Evolutionary conservation across 2,888 invertebrate species (phyloP), one percentile per base, ranked within the genome.

Genomic region (Tholera decimalis): DNA sequence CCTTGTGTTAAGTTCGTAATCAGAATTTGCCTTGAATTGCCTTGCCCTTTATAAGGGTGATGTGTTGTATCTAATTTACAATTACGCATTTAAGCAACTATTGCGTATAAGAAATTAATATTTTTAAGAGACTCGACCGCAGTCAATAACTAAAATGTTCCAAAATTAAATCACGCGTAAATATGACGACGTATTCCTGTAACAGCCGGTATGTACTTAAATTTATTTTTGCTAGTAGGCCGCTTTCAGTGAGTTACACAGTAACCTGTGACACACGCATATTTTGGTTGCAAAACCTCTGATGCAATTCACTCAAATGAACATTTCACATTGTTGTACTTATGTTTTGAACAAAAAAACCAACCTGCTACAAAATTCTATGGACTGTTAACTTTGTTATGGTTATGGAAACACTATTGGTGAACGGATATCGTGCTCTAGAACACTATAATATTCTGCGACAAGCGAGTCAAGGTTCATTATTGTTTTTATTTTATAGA

Each of bases 351-450:
- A 70, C 60, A 54, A 65, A 66, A 72, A 65, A 61, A 65, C 43
- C 58, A 62, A 46, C 35, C 30, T 33, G 18, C 49, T 30, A 43
- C 55, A 39, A 60, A 59, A 63, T 66, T 64, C 46, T 66, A 75
- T 70, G 43, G 56, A 20, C 35, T 75, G 62, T 59, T 71, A 56
- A 47, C 60, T 63, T 76, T 73, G 61, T 82, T 77, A 73, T 66
- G 53, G 62, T 68, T 79, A 64, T 77, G 64, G 62, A 73, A 69
- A 75, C 73, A 78, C 65, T 63, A 58, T 58, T 54, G 64, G 58
- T 57, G 74, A 80, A 79, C 86, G 86, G 86, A 87, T 84, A 85
- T 83, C 77, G 80, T 80, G 83, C 69, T 80, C 80, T 67, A 54
- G 41, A 72, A 54, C 68, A 79, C 76, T 74, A 51, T 60, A 64